Evolutionary conservation across 92 coral and sea anemone genomes (phyloP), one percentile per base, ranked within the genome.

Genomic region (Paragorgia papillata): DNA sequence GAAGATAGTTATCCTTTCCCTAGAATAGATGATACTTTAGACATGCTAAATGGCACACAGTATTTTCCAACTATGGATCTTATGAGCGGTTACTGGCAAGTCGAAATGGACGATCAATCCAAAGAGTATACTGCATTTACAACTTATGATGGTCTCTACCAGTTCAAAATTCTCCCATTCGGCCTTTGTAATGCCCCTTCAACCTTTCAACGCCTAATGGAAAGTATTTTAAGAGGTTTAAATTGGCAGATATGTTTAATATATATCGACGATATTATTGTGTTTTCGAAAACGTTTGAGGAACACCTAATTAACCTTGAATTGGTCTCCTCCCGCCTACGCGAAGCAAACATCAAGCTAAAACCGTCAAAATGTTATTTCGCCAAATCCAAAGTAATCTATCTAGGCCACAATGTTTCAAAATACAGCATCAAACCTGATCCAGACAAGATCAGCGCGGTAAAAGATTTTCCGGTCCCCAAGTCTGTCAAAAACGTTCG

Each of bases 331-430:
- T 17, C 12, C 20, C 66, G 84, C 1, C 27, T 89, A 0, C 76
- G 84, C 0, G 83, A 79, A 0, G 88, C 94, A 0, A 83, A 89
- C 75, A 60, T 85, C 15, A 76, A 75, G 26, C 69, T 89, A 5
- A 89, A 89, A 22, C 85, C 90, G 0, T 53, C 69, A 29, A 89
- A 89, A 57, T 89, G 89, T 20, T 73, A 41, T 9, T 85, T 85
- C 6, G 87, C 62, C 0, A 18, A 40, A 17, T 37, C 75, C 5
- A 14, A 74, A 54, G 89, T 86, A 1, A 34, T 48, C 0, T 86
- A 65, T 58, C 44, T 86, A 33, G 89, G 87, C 15, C 88, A 84
- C 19, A 75, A 76, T 31, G 68, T 86, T 40, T 68, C 77, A 0
- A 22, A 76, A 9, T 57, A 68, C 1, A 83, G 86, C 19, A 75